Evolutionary conservation across 2,888 invertebrate species (phyloP).

Genomic region (Amorpha juglandis): DNA sequence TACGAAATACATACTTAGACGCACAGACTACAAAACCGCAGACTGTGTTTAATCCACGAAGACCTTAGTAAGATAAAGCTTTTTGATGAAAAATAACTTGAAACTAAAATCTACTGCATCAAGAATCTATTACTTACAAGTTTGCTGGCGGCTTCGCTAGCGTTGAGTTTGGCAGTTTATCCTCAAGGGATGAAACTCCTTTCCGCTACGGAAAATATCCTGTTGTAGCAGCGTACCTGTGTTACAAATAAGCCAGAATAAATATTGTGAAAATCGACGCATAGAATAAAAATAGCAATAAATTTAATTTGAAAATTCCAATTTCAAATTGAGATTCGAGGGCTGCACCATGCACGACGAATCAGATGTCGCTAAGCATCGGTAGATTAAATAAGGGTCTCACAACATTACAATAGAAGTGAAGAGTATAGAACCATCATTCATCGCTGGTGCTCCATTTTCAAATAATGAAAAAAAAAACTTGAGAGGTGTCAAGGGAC

Average conservation of each 20-base stretch:
- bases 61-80: background rate
- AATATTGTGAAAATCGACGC: background rate
- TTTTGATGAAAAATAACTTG: background rate
- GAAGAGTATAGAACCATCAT: too few relatives aligned
- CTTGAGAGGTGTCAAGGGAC: too few relatives aligned
- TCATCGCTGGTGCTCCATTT: too few relatives aligned
- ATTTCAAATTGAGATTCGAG: background rate
- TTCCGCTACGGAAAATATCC: constrained; percentile 9
- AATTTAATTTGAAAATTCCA: background rate
- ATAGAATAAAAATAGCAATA: background rate
- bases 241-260: background rate
- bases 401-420: too few relatives aligned
- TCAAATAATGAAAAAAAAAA: too few relatives aligned
- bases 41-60: background rate
- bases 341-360: too few relatives aligned
- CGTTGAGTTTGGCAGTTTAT: background rate
- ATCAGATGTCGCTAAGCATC: too few relatives aligned
- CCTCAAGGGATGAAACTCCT: constrained; percentile 1
- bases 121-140: constrained; percentile 20
- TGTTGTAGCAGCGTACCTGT: constrained; percentile 14
- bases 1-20: background rate
- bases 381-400: too few relatives aligned
- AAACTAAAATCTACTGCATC: background rate
- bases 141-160: constrained; percentile 1
- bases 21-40: background rate